Evolutionary conservation across 2,113 vertebrate genomes (phyloP), one percentile per base, ranked within the genome.

Genomic region (Craseonycteris thonglongyai): DNA sequence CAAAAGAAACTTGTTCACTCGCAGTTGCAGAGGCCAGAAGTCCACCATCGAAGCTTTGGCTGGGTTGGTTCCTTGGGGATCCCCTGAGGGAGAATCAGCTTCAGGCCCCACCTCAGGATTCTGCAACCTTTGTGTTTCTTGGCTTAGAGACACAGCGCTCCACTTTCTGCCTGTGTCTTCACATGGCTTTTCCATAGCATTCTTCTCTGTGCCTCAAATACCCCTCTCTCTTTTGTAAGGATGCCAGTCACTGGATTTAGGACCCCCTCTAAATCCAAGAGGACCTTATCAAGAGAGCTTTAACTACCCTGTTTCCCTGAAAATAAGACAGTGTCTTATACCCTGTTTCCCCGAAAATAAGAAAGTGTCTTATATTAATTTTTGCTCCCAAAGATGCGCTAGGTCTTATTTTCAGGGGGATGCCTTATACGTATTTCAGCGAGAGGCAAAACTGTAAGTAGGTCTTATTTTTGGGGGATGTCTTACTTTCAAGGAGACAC

Each of bases 111-210:
- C 58, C 47, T 38, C 33, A 33, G 18, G 18, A 3, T 45, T 56
- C 33, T 15, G 28, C 38, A 35, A 45, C 38, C n/a, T 15, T 33
- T 80, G 54, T 11, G 7, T 13, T 15, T 7, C 16, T 40, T 8
- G 21, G 15, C n/a, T 54, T 38, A 10, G 0, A 33, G 30, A n/a
- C 4, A 19, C 1, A 3, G 33, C n/a, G 2, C 28, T 19, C 16
- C 2, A 2, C 28, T 45, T 30, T 8, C 12, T 3, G 11, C 49
- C 28, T 80, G 38, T 14, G 16, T 68, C 54, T 40, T 75, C 59
- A 24, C 12, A 1, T 7, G 49, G 54, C 3, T 54, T 33, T 47
- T 38, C 47, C 3, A 0, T 30, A 8, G 40, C 13, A 35, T 56
- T 75, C 22, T 3, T 14, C 49, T 51, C 74, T 22, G 4, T 26